Base-by-base conservation (phyloP, 2,888 invertebrate genomes). In the Caenorhabditis doughertyi region DNA sequence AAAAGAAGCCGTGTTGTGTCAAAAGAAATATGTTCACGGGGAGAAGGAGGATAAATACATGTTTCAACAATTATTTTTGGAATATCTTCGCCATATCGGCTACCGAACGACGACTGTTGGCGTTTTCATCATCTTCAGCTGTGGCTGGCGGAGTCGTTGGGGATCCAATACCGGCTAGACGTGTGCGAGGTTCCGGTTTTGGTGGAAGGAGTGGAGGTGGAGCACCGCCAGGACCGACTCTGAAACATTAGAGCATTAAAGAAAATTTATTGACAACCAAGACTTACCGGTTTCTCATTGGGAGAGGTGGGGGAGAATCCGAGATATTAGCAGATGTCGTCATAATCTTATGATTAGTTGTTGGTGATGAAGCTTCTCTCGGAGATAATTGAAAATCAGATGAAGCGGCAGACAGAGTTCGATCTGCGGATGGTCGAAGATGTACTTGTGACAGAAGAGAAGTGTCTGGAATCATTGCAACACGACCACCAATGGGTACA, bases 1-100 rank as follows among this genome's bases (percentile, higher is more conserved):
- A n/a, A n/a, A n/a, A n/a, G n/a, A n/a, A n/a, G n/a, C n/a, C n/a
- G n/a, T n/a, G n/a, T n/a, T n/a, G n/a, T n/a, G n/a, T n/a, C n/a
- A n/a, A n/a, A n/a, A n/a, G n/a, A n/a, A n/a, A n/a, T n/a, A n/a
- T n/a, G n/a, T 49, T 49, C 72, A 65, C 56, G 39, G 62, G 44
- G 51, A 56, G n/a, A 73, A 42, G 32, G n/a, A 25, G 27, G 16
- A 70, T 18, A 47, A 18, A 27, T 7, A n/a, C 3, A 25, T 16
- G 5, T 18, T 18, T 47, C 21, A 25, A 42, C 27, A 71, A 32
- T 60, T 67, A 82, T 64, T 82, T 82, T 55, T 82, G 79, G 51
- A 88, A 89, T 3, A 89, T 80, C n/a, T 80, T 80, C 4, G 89
- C 84, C 87, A 89, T 89, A 72, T 89, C 89, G 9, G 89, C 89